These are phyloP conservation scores for Hippocampus mohnikei DNA, from an alignment of 2,113 vertebrate genomes.

Conservation along the genomic window DNA sequence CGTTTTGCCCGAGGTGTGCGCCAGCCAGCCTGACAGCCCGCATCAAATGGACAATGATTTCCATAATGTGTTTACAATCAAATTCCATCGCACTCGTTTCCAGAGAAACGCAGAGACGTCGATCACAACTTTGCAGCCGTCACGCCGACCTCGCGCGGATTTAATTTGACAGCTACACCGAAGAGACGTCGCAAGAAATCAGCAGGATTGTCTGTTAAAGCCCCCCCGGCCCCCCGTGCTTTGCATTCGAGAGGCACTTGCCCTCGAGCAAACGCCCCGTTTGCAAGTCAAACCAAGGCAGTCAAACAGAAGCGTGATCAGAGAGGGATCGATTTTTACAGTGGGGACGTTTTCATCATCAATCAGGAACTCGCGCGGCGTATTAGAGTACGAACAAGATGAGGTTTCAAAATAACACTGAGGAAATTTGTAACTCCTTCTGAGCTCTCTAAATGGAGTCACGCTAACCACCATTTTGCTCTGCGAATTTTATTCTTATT, in stretches of 20 bases:
- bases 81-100: slow-evolving; percentile 2
- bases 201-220: background rate
- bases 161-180: background rate
- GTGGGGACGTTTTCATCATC: background rate
- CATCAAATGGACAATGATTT: background rate
- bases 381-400: too few species aligned
- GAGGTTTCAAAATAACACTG: too few species aligned
- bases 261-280: background rate
- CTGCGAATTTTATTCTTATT: too few species aligned
- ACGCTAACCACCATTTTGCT: too few species aligned
- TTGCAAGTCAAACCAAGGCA: background rate
- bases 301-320: background rate
- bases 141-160: background rate
- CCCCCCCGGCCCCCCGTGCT: background rate
- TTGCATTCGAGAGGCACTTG: background rate
- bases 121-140: background rate
- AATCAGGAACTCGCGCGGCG: background rate
- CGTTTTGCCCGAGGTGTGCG: slow-evolving; percentile 4
- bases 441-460: too few species aligned
- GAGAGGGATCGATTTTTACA: background rate
- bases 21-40: background rate
- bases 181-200: slow-evolving; percentile 1
- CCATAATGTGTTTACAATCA: slow-evolving; percentile 3
- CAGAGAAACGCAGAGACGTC: background rate
- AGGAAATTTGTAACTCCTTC: too few species aligned